Base-by-base conservation (phyloP, 2,113 vertebrate genomes). In the Turdus rufiventris region DNA sequence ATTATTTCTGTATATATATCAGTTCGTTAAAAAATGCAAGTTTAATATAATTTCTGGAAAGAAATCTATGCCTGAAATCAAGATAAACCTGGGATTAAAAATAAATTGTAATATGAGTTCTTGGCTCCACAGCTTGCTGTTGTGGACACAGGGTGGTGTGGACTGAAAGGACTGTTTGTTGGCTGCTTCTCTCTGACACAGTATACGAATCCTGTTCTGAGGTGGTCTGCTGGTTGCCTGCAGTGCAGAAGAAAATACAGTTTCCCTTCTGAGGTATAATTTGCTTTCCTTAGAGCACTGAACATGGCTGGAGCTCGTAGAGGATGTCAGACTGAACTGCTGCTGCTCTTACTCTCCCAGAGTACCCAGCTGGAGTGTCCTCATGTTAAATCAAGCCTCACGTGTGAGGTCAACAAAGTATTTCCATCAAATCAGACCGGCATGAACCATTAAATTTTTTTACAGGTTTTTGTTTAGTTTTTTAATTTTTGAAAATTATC, bases 201-300 rank as follows among this genome's bases (percentile, higher is more conserved):
- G 67, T 15, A 4, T 9, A 54, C 31, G 74, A 72, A 81, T 68
- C 81, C 50, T 38, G 2, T 93, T 94, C 90, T 57, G 71, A 94
- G 88, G 93, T 95, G 90, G 85, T 96, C 92, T 89, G 70, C 78
- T 95, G 90, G 71, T 82, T 94, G 92, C 92, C 85, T 94, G 93
- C 93, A 91, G 87, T 53, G 87, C 73, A 84, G 72, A 36, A 92
- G 80, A 89, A 95, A 79, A 91, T 78, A 91, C 65, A 34, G 33
- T 84, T 96, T 96, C 89, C 57, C 70, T 94, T 96, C 88, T 94
- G 92, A 96, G 94, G 75, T 79, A 50, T 57, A 88, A 89, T 96
- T 94, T 96, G 77, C 71, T 94, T 94, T 94, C 92, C 92, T 94
- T 68, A 82, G 43, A 82, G 66, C 54, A 36, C 42, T 68, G 77